Evolutionary conservation across 2,797 vertebrate genomes (phyloP), one percentile per base, ranked within the genome.

Genomic region (Dicrostonyx torquatus): DNA sequence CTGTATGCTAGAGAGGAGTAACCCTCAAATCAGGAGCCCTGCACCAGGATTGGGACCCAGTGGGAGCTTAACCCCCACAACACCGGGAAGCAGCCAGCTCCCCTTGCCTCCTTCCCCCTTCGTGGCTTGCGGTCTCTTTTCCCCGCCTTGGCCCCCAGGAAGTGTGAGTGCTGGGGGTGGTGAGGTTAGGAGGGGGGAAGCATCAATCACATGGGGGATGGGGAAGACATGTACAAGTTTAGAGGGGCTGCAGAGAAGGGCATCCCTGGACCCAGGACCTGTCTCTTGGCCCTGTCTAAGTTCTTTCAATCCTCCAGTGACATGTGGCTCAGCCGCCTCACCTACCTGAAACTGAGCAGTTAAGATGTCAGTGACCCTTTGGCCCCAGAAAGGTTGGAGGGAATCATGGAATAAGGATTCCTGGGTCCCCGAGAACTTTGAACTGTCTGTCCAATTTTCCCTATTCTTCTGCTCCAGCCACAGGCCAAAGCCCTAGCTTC

Each of bases 101-200:
- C 97, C 95, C 97, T 97, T 3, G 90, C 95, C 97, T 96, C 97
- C 97, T 97, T 97, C 97, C 97, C 97, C 97, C 97, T 97, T 97
- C 96, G 97, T 94, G 97, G 97, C 97, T 97, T 97, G 97, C 97
- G 97, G 97, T 97, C 97, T 97, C 96, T 92, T 96, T 97, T 97
- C 97, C 95, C 97, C 97, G 90, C 97, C 97, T 97, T n/a, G 96
- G 97, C 96, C 97, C 97, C 97, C 97, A 97, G 97, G 97, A 97
- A 97, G 97, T 97, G 97, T 97, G 96, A 97, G 97, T 96, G 95
- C 96, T 93, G 97, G 97, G 97, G 97, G 97, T 95, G 97, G 97
- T 97, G 97, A 97, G 97, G 97, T 97, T 97, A 97, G 97, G 96
- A 97, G 97, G 97, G 97, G 96, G 97, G 95, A 97, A 97, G 97